These are phyloP conservation scores for Drosophila niveifrons DNA, from an alignment of 2,888 invertebrate species.

Conservation along the genomic window DNA sequence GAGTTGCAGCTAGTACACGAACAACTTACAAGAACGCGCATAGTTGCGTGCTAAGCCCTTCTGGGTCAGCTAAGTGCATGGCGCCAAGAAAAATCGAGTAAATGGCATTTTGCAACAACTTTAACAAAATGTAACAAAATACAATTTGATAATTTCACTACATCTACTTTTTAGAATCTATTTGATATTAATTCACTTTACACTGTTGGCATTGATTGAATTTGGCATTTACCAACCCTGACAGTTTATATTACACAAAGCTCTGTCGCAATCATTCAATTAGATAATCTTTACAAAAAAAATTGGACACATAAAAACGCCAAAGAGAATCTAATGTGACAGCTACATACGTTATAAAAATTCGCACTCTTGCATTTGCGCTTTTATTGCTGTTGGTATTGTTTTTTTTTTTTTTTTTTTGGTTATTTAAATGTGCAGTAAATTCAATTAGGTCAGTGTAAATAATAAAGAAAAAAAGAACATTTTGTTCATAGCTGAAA, in stretches of 20 bases:
- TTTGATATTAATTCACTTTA: conserved; percentile 16
- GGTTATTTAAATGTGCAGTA: conserved; percentile 52
- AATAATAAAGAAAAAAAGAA: conserved; percentile 16
- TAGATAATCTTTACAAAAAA: conserved; percentile 21
- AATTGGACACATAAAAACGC: background rate
- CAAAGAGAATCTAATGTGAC: conserved; percentile 18
- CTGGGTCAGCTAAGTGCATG: conserved; percentile 29
- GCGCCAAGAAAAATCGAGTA: background rate
- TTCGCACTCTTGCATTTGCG: background rate
- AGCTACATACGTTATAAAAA: background rate
- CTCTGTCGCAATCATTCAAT: conserved; percentile 40
- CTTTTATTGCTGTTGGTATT: background rate
- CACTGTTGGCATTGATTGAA: conserved; percentile 20
- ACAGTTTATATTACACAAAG: conserved; percentile 20
- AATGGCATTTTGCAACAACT: background rate
- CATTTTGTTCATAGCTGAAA: conserved; percentile 53
- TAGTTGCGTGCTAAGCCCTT: conserved; percentile 8
- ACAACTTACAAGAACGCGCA: conserved; percentile 21
- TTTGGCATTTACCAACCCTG: conserved; percentile 31
- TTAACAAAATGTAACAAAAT: background rate
- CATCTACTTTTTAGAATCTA: background rate
- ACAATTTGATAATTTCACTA: background rate
- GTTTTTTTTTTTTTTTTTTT: conserved; percentile 3
- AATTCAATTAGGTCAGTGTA: conserved; percentile 66
- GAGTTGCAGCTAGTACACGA: conserved; percentile 48